Evolutionary conservation across 2,113 vertebrate species (phyloP), one percentile per base, ranked within the genome.

Genomic region (Scatophagus argus): DNA sequence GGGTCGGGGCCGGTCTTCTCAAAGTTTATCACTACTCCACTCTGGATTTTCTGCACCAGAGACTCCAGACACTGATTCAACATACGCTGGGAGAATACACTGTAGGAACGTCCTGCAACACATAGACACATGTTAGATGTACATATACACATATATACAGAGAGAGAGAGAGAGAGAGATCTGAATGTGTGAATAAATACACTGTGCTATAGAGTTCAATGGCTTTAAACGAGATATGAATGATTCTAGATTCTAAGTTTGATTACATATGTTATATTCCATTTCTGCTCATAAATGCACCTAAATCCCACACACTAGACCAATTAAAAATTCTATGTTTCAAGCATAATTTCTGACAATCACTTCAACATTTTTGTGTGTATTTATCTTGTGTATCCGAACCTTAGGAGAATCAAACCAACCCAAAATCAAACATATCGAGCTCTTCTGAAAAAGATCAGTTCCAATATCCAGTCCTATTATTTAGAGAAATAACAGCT

Each of bases 21-120:
- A 91, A 99, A 99, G 89, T 99, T 96, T 79, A 99, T 97, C 64
- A 99, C 98, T 58, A 99, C 97, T 58, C 98, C 98, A 80, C 97
- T 99, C 84, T 98, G 96, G 75, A 99, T 96, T 88, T 99, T 99
- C 92, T 99, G 98, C 87, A 98, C 97, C 89, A 99, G 89, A 63
- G 97, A 99, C 90, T 99, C 98, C 84, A 99, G 93, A 94, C 98
- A 99, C 80, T 99, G 98, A 91, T 98, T 98, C 85, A 99, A 92
- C 97, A 98, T 99, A 58, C 97, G 95, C 94, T 98, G 96, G 43
- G 98, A 98, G 82, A 96, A 96, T 2, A 99, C 97, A 38, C 97
- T 97, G 74, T 99, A 99, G 1, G 98, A 99, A 13, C 98, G 98
- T 46, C 98, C 98, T 99, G 86, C 54, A 87, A 92, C 54, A 38